Evolutionary conservation across 2,888 invertebrate species (phyloP).

Genomic region (Caenorhabditis drosophilae): DNA sequence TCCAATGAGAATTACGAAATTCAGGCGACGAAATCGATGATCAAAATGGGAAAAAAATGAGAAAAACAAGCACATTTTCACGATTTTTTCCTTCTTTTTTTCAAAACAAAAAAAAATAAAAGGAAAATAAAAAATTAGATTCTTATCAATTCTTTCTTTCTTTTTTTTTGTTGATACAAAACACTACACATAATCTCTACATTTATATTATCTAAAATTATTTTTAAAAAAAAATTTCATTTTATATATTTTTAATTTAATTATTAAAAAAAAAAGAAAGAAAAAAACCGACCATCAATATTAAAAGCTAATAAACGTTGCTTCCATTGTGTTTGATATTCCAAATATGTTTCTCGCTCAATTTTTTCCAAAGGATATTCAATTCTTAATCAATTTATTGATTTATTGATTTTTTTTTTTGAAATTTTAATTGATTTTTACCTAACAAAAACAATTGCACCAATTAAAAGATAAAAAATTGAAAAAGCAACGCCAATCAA

Average conservation of each 20-base stretch:
- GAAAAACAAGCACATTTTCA: constrained; percentile 34
- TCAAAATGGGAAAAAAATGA: constrained; percentile 10
- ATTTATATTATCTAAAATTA: constrained; percentile 2
- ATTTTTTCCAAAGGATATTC: constrained; percentile 57
- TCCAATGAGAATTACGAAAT: constrained; percentile 27
- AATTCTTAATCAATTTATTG: constrained; percentile 31
- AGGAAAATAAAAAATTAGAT: no score
- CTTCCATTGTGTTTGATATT: constrained; percentile 57
- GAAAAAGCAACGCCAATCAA: constrained; percentile 54
- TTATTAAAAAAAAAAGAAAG: not conserved
- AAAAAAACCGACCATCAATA: constrained; percentile 36
- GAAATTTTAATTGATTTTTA: no score
- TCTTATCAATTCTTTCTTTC: constrained; percentile 10
- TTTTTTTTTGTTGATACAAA: no score
- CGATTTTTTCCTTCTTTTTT: no score
- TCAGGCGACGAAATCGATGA: constrained; percentile 25
- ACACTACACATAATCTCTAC: no score
- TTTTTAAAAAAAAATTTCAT: not conserved
- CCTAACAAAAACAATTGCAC: constrained; percentile 78
- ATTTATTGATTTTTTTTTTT: no score
- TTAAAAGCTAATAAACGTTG: constrained; percentile 37
- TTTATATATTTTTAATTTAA: not conserved
- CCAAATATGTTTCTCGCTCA: constrained; percentile 54
- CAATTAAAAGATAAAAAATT: constrained; percentile 76
- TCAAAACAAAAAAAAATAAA: no score